Conservation (phyloP, 2,888 invertebrate species). For the Tanytarsus gracilentus region DNA sequence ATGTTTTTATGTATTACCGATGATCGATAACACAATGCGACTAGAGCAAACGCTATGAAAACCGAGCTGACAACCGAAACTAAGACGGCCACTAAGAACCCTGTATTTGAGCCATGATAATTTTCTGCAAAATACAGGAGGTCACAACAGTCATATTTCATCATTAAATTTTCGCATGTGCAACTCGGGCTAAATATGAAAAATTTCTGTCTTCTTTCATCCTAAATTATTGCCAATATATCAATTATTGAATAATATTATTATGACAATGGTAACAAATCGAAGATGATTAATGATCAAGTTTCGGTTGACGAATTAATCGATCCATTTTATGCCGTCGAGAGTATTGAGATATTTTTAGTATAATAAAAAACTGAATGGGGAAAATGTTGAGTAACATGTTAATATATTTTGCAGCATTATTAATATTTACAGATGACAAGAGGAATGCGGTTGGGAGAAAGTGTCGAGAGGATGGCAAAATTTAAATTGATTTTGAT, state of each 20-base stretch:
- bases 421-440: too few species aligned
- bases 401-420: too few species aligned
- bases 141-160: background rate
- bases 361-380: too few species aligned
- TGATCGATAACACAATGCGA: slow-evolving; percentile 99
- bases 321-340: too few species aligned
- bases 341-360: too few species aligned
- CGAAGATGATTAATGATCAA: background rate
- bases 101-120: slow-evolving; percentile 95
- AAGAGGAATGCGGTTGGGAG: too few species aligned
- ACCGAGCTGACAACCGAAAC: slow-evolving; percentile 99
- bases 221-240: too few species aligned
- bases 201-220: slow-evolving; percentile 1
- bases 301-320: background rate
- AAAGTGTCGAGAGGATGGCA: too few species aligned
- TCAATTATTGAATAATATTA: too few species aligned
- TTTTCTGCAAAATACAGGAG: slow-evolving; percentile 60
- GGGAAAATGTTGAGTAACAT: too few species aligned
- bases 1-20: slow-evolving; percentile 98
- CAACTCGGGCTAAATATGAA: background rate
- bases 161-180: background rate
- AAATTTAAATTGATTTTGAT: too few species aligned
- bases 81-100: slow-evolving; percentile 94
- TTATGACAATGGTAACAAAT: slow-evolving; percentile 27
- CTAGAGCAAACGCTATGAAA: slow-evolving; percentile 96